Conservation (phyloP, 2,113 vertebrate species). For the Lichenostomus cassidix region DNA sequence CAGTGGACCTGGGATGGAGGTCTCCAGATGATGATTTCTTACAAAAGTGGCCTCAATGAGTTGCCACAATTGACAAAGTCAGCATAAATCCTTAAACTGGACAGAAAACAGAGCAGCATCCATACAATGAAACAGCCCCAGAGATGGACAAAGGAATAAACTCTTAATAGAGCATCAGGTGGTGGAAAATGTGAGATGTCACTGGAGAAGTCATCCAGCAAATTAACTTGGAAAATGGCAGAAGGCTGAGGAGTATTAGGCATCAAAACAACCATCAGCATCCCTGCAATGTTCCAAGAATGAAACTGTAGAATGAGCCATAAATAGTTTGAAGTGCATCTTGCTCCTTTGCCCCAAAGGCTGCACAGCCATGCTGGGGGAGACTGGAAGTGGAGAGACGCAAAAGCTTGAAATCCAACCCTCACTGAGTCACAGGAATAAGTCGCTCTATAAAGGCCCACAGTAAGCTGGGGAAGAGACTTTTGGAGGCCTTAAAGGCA, state of each 20-base stretch:
- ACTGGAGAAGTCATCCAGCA: not conserved
- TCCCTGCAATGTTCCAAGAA: slow-evolving; percentile 7
- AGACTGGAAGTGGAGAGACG: not conserved
- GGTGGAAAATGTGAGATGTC: slow-evolving; percentile 6
- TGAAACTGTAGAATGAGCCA: not conserved
- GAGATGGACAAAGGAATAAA: slow-evolving; percentile 3
- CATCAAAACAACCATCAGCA: not conserved
- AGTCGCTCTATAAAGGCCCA: not conserved
- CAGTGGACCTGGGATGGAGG: not conserved
- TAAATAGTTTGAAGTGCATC: not conserved
- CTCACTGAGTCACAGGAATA: not conserved
- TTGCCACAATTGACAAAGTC: not conserved
- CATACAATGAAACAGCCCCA: not conserved
- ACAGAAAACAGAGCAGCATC: not conserved
- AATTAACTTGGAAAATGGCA: slow-evolving; percentile 43
- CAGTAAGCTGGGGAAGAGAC: not conserved
- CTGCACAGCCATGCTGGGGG: not conserved
- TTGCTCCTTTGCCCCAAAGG: slow-evolving; percentile 28
- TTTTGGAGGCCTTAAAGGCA: not conserved
- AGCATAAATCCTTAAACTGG: not conserved
- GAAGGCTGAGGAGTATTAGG: slow-evolving; percentile 35
- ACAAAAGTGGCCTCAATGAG: not conserved
- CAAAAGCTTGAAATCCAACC: not conserved
- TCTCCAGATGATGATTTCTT: not conserved
- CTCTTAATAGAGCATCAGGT: not conserved